These are phyloP conservation scores for Cheilosia variabilis DNA, from an alignment of 2,888 invertebrate genomes.

Conservation along the genomic window DNA sequence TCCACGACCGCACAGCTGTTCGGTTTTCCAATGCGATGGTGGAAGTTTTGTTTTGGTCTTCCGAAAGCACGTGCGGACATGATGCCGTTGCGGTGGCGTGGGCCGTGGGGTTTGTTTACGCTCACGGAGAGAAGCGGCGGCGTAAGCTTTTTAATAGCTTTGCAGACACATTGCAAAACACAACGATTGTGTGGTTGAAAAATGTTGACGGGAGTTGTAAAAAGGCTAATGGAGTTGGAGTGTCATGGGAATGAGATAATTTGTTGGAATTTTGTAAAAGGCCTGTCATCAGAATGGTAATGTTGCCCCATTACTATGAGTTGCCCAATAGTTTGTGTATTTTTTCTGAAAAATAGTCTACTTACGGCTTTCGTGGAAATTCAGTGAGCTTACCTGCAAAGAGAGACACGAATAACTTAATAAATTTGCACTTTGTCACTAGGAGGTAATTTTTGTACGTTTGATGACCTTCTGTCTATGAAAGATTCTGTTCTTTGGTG, in stretches of 20 bases:
- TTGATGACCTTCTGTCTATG: too few species aligned
- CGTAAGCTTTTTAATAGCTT: slow-evolving; percentile 26
- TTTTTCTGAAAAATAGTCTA: too few species aligned
- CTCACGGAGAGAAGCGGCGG: slow-evolving; percentile 24
- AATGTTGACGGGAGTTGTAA: slow-evolving; percentile 3
- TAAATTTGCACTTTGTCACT: too few species aligned
- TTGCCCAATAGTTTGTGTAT: too few species aligned
- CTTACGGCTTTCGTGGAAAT: too few species aligned
- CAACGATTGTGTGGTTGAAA: not conserved
- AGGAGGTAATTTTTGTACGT: too few species aligned
- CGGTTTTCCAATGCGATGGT: slow-evolving; percentile 50
- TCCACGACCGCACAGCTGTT: slow-evolving; percentile 37
- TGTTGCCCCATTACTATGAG: too few species aligned
- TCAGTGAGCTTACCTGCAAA: slow-evolving; percentile 4
- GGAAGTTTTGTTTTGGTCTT: slow-evolving; percentile 56
- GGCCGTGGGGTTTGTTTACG: slow-evolving; percentile 49
- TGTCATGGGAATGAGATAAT: too few species aligned
- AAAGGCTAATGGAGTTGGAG: not conserved
- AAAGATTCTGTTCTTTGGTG: too few species aligned
- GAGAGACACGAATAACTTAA: not conserved
- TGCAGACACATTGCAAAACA: not conserved
- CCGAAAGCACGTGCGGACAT: slow-evolving; percentile 58
- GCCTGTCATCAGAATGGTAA: too few species aligned
- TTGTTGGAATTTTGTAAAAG: too few species aligned
- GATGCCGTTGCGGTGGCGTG: slow-evolving; percentile 9